Conservation (phyloP, 2,888 invertebrate genomes). For the Buathra laborator region DNA sequence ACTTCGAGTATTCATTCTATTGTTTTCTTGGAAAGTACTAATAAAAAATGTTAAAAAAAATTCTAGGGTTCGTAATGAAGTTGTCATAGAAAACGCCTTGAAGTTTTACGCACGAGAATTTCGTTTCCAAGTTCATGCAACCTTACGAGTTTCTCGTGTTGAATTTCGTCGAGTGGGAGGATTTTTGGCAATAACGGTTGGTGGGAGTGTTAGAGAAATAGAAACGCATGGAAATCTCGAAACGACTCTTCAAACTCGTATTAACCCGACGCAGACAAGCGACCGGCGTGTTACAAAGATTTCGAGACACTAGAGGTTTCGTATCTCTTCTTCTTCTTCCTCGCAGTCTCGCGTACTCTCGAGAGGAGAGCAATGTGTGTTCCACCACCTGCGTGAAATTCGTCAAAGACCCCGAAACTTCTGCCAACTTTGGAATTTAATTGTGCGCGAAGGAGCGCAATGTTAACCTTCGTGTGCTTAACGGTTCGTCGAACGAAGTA, state of each 20-base stretch:
- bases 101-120: conserved; percentile 10
- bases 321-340: conserved; percentile 3
- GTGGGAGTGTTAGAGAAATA: not conserved
- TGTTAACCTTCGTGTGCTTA: conserved; percentile 34
- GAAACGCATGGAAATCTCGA: not conserved
- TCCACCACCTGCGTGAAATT: conserved; percentile 53
- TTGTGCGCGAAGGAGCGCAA: conserved; percentile 41
- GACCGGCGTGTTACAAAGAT: not conserved
- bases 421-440: conserved; percentile 53
- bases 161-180: not conserved
- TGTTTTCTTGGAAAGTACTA: too few relatives aligned
- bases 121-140: not conserved
- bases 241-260: conserved; percentile 21
- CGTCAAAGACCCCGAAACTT: conserved; percentile 53
- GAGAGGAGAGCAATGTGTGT: not conserved
- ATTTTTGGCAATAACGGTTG: conserved; percentile 27
- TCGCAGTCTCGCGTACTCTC: not conserved
- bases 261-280: not conserved
- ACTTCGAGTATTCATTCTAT: not conserved
- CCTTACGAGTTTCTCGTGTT: not conserved
- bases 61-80: not conserved
- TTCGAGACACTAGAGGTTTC: not conserved
- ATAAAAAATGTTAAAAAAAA: not conserved
- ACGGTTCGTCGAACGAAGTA: conserved; percentile 50
- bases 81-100: not conserved